Evolutionary conservation across 2,113 vertebrate genomes (phyloP).

Genomic region (Melanotaenia duboulayi): DNA sequence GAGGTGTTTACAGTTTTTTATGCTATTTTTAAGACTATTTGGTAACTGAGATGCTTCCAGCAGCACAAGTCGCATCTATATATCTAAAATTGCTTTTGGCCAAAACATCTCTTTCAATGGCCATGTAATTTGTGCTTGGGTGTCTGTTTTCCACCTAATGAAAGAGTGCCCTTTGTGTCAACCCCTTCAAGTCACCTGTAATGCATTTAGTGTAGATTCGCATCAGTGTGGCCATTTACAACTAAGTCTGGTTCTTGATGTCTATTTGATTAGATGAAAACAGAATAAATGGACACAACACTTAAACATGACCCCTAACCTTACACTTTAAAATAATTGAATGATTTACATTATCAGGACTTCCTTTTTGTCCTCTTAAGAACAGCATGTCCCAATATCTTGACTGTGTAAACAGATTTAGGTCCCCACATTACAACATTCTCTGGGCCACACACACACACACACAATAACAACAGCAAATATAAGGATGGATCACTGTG

Average conservation of each 20-base stretch:
- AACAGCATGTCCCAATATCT: background rate
- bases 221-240: conserved; percentile 54
- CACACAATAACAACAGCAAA: conserved; percentile 15
- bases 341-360: background rate
- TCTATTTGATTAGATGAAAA: conserved; percentile 66
- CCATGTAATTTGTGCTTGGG: conserved; percentile 11
- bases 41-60: conserved; percentile 4
- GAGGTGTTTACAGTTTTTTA: background rate
- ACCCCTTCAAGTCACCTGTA: conserved; percentile 67
- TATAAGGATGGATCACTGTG: conserved; percentile 17
- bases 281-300: conserved; percentile 41
- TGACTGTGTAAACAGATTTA: background rate
- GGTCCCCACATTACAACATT: background rate
- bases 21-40: background rate
- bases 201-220: conserved; percentile 69
- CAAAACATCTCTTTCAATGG: conserved; percentile 22
- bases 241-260: conserved; percentile 40
- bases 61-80: conserved; percentile 17
- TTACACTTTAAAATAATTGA: background rate
- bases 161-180: conserved; percentile 66
- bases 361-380: background rate
- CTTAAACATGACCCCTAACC: background rate
- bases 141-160: conserved; percentile 52
- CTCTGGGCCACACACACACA: background rate
- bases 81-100: conserved; percentile 27